Evolutionary conservation across 2,888 invertebrate species (phyloP).

Genomic region (Nephrotoma appendiculata): DNA sequence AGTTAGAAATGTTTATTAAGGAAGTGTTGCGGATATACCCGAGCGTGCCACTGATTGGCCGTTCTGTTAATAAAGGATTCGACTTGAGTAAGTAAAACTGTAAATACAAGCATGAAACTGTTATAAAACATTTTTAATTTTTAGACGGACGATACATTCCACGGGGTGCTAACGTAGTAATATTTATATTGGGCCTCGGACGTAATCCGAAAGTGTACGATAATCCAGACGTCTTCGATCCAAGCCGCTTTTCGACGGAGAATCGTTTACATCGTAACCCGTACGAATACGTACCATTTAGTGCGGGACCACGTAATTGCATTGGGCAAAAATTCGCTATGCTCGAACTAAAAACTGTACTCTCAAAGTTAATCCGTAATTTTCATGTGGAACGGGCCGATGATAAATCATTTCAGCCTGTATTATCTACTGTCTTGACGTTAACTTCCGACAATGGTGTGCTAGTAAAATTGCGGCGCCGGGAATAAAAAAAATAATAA

Average conservation of each 20-base stretch:
- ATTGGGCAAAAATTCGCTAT: conserved; percentile 39
- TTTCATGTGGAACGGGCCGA: conserved; percentile 30
- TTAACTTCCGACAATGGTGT: conserved; percentile 35
- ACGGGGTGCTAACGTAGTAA: conserved; percentile 17
- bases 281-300: conserved; percentile 44
- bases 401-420: conserved; percentile 28
- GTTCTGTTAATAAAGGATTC: conserved; percentile 20
- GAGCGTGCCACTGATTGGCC: conserved; percentile 24
- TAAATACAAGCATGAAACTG: background rate
- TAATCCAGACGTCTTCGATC: conserved; percentile 27
- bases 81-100: conserved; percentile 18
- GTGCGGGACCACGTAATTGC: conserved; percentile 49
- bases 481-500: background rate
- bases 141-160: conserved; percentile 24
- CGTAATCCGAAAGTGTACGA: conserved; percentile 17
- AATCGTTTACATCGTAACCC: conserved; percentile 28
- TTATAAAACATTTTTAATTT: background rate
- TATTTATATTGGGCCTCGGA: conserved; percentile 12
- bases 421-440: conserved; percentile 33
- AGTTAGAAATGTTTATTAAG: conserved; percentile 26
- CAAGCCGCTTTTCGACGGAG: conserved; percentile 37
- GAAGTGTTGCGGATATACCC: conserved; percentile 25
- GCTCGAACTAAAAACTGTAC: conserved; percentile 38
- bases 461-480: conserved; percentile 23
- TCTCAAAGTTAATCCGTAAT: conserved; percentile 37